Conservation (phyloP, 1,140 invertebrate species). For the Caerostris extrusa region DNA sequence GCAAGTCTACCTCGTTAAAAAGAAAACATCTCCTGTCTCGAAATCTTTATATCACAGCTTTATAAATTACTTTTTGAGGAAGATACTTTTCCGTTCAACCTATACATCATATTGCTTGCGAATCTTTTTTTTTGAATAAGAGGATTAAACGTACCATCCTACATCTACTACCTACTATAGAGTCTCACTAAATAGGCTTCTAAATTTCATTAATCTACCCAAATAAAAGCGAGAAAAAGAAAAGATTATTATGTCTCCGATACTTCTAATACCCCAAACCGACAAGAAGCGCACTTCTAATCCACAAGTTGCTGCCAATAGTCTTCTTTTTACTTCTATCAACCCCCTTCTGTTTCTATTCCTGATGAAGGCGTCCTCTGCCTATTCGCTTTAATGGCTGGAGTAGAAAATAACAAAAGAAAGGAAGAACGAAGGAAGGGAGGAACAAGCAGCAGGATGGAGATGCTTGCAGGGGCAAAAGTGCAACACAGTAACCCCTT, state of each 20-base stretch:
- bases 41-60: too few relatives aligned
- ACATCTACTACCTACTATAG: too few relatives aligned
- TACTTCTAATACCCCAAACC: background rate
- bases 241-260: too few relatives aligned
- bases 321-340: slow-evolving; percentile 7
- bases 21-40: too few relatives aligned
- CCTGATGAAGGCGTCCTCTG: slow-evolving; percentile 44
- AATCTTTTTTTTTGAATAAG: too few relatives aligned
- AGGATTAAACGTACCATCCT: too few relatives aligned
- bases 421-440: background rate
- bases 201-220: background rate
- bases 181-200: background rate
- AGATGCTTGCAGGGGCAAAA: background rate
- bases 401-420: too few relatives aligned
- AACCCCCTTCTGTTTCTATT: slow-evolving; percentile 32
- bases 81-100: too few relatives aligned
- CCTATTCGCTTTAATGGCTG: slow-evolving; percentile 39
- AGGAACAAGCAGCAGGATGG: background rate
- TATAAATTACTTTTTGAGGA: too few relatives aligned
- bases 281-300: background rate
- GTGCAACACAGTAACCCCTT: background rate
- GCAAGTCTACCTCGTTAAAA: too few relatives aligned
- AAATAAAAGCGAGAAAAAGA: background rate
- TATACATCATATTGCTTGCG: too few relatives aligned
- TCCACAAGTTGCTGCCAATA: slow-evolving; percentile 20